These are phyloP conservation scores for Cygnus buccinator DNA, from an alignment of 2,113 vertebrate species.

Conservation along the genomic window DNA sequence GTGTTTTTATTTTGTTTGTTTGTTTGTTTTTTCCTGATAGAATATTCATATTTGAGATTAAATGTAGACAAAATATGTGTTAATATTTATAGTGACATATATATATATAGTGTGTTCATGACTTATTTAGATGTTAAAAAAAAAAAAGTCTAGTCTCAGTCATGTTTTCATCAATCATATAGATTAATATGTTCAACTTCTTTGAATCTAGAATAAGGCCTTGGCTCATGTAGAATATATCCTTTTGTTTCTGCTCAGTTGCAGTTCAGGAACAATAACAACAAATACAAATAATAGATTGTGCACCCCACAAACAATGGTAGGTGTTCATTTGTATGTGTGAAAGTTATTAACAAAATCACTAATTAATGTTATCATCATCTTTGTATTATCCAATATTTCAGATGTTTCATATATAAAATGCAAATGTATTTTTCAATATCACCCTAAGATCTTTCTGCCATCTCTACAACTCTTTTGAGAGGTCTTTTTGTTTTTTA, in stretches of 20 bases:
- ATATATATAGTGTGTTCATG: not conserved
- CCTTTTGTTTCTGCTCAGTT: not conserved
- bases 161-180: not conserved
- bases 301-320: not conserved
- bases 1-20: too few relatives aligned
- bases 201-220: not conserved
- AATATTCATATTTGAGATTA: not conserved
- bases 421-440: not conserved
- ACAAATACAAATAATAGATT: not conserved
- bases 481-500: not conserved
- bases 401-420: not conserved
- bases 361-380: not conserved
- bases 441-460: not conserved
- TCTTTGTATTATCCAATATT: not conserved
- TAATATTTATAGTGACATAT: not conserved
- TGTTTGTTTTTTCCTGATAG: not conserved
- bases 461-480: not conserved
- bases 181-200: not conserved
- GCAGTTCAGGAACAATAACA: not conserved
- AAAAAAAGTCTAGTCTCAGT: not conserved
- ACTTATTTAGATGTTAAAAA: not conserved
- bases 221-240: not conserved
- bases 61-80: not conserved
- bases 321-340: not conserved
- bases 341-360: not conserved